Evolutionary conservation across 2,888 invertebrate species (phyloP), one percentile per base, ranked within the genome.

Genomic region (Melitaea athalia): DNA sequence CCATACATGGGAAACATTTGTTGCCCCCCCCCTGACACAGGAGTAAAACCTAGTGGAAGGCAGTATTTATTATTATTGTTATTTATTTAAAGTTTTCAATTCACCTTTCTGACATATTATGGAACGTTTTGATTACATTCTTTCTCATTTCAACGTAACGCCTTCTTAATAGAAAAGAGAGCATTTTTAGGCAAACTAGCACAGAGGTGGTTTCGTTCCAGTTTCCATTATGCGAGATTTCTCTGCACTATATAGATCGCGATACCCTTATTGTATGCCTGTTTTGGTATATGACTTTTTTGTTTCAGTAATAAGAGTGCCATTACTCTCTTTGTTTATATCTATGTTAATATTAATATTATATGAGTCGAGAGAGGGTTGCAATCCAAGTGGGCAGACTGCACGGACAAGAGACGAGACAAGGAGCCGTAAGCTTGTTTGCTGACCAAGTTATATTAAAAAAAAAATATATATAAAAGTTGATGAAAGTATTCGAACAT

Each of bases 201-300:
- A 67, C 72, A 70, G 67, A 64, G 71, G 67, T 43, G 57, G 57
- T 57, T 57, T 57, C 52, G 72, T 63, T 63, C 72, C 60, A 72
- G 70, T 70, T 72, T 72, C 72, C 52, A 63, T 64, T 60, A 59
- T 69, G 66, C 59, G 62, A 69, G 49, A 70, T 49, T 49, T 57
- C 67, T 65, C 65, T 63, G 50, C 66, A 11, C 49, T 63, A 63
- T 67, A 69, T 72, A 62, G 69, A 66, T 70, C 67, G 65, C 63
- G 70, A 59, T 65, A 71, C 68, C 61, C 67, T 72, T 72, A 43
- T 67, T 68, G 64, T 68, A 70, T 70, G 70, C 64, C 53, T n/a
- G 62, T 72, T 61, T 59, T 33, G 63, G 38, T 65, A 63, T 66
- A 50, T 47, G 55, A 60, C 55, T 57, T 68, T 47, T 68, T 53